A percentile compares a stretch with the other conserved stretches of the same genome.
These are phyloP conservation scores for Spilarctia lutea DNA, from an alignment of 2,888 invertebrate genomes.

Conservation along the genomic window DNA sequence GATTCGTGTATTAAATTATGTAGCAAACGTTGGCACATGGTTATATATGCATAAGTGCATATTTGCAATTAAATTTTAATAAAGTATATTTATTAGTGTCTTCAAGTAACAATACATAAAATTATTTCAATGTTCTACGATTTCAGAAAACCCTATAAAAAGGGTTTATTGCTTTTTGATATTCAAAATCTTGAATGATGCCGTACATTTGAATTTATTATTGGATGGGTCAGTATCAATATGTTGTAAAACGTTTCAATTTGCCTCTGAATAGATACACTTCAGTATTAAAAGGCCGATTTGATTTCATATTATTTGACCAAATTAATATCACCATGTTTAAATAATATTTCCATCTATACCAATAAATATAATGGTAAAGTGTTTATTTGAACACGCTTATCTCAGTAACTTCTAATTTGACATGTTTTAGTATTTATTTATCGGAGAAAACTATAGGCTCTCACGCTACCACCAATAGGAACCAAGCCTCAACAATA, in stretches of 20 bases:
- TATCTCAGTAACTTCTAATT: background rate
- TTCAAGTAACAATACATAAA: background rate
- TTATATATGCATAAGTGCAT: background rate
- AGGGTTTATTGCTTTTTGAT: conserved; percentile 11
- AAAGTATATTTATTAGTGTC: background rate
- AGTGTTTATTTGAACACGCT: background rate
- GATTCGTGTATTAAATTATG: background rate
- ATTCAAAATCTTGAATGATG: conserved; percentile 15
- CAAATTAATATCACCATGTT: conserved; percentile 7
- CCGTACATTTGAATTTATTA: conserved; percentile 18
- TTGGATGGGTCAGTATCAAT: conserved; percentile 16
- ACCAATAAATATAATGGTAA: background rate
- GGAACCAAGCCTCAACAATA: background rate
- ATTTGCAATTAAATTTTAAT: background rate
- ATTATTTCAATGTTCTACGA: background rate
- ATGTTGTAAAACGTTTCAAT: conserved; percentile 24
- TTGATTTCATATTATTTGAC: background rate
- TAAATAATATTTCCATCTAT: background rate
- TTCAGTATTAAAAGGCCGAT: background rate
- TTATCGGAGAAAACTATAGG: background rate
- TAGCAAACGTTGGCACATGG: background rate
- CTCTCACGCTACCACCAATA: background rate
- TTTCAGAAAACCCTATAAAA: background rate
- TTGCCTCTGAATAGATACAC: conserved; percentile 13
- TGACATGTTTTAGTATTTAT: background rate